phyloP scores from a whole-genome alignment of 2,888 invertebrate species.

The Acleris laterana region DNA sequence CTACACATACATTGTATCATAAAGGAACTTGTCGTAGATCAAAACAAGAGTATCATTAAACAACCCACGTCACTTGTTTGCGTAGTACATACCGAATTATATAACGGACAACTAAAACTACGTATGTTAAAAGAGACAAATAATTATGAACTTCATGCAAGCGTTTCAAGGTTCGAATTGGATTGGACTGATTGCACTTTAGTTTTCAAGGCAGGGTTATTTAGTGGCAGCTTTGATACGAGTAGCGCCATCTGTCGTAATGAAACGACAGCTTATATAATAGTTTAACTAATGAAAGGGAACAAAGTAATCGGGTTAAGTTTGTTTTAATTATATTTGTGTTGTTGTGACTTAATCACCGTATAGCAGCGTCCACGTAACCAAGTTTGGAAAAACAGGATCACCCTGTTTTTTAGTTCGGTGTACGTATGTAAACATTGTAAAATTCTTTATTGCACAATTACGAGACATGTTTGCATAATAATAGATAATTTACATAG shows the following conservation, averaged over 20 bases:
- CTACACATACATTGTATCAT: neutral
- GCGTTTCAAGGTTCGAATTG: slow-evolving; percentile 2
- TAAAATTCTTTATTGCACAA: too few relatives aligned
- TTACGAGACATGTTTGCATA: too few relatives aligned
- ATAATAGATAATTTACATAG: too few relatives aligned
- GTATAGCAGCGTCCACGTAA: too few relatives aligned
- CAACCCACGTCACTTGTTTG: slow-evolving; percentile 31
- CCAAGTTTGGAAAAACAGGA: too few relatives aligned
- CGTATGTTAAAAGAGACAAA: slow-evolving; percentile 9
- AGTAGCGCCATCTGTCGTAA: slow-evolving; percentile 29
- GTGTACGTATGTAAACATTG: too few relatives aligned
- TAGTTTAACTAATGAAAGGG: neutral
- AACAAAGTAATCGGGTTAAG: neutral
- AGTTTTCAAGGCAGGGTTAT: slow-evolving; percentile 4
- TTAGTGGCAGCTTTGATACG: slow-evolving; percentile 21
- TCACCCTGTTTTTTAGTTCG: too few relatives aligned
- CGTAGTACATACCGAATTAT: slow-evolving; percentile 28
- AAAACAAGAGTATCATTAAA: slow-evolving; percentile 20
- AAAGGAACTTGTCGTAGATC: neutral
- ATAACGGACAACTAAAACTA: slow-evolving; percentile 18
- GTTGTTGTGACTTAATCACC: too few relatives aligned
- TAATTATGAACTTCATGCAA: slow-evolving; percentile 3
- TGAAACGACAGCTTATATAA: slow-evolving; percentile 9
- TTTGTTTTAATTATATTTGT: too few relatives aligned
- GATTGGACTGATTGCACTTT: slow-evolving; percentile 1